phyloP scores from a whole-genome alignment of 2,113 vertebrate genomes.

The Aptenodytes patagonicus region DNA sequence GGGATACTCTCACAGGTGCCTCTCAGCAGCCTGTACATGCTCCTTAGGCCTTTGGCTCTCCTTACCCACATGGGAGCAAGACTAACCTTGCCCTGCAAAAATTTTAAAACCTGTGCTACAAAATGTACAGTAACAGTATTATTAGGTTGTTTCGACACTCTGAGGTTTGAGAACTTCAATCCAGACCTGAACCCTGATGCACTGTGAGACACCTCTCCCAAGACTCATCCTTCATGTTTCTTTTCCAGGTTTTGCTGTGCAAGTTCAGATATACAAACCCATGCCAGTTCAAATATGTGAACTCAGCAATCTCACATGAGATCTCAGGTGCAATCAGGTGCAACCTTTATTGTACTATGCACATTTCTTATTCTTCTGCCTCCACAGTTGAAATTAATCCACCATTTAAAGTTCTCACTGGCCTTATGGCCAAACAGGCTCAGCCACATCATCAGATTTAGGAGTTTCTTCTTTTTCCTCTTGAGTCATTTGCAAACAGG shows the following conservation, averaged over 20 bases:
- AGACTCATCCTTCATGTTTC: neutral
- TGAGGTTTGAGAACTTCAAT: neutral
- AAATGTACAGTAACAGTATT: neutral
- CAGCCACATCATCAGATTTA: neutral
- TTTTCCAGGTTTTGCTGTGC: neutral
- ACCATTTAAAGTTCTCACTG: neutral
- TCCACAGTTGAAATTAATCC: neutral
- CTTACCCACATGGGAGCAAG: neutral
- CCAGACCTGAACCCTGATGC: neutral
- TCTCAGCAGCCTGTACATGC: neutral
- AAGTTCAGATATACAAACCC: neutral
- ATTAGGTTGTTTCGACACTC: rapidly evolving
- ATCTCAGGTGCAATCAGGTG: neutral
- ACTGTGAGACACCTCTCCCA: neutral
- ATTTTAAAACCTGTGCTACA: neutral
- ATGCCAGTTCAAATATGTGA: neutral
- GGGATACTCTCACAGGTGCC: neutral
- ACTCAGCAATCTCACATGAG: neutral
- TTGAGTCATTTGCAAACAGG: neutral
- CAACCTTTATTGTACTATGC: neutral
- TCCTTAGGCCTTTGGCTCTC: neutral
- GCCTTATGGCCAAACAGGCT: neutral
- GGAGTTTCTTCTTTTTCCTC: neutral
- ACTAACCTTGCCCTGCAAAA: neutral
- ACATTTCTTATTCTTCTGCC: neutral